Base-by-base conservation (phyloP, 30 jellyfish, hydroid and myxozoan genomes). In the Cassiopea andromeda region DNA sequence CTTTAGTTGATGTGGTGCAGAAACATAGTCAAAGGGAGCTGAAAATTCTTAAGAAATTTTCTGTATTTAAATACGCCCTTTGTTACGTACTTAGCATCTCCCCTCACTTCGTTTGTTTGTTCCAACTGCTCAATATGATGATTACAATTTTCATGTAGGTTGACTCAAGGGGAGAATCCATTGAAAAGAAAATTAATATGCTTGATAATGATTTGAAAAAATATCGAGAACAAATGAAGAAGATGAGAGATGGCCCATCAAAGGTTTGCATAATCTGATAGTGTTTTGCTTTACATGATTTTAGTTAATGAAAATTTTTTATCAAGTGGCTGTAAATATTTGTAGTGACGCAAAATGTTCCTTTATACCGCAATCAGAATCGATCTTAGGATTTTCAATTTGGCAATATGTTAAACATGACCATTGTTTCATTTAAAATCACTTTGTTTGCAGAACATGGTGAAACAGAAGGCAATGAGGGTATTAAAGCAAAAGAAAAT, bases 191-290 rank as follows among this genome's bases (percentile, higher is more conserved):
- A 81, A 92, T 96, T 7, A 84, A 81, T 66, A 91, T 91, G 97
- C 94, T 96, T 5, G 99, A 96, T 48, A 96, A 92, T 87, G 99
- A 96, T 38, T 88, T 96, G 71, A 77, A 84, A 59, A 96, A 96
- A 60, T 92, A 96, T 86, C 87, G 94, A 82, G 99, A 96, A 79
- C 99, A 96, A 89, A 96, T 96, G 99, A 96, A 96, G 73, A 96
- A 96, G 69, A 96, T 96, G 99, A 96, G 99, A 78, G 99, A 96
- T 61, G 99, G 99, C 10, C 99, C 99, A n/a, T 91, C 99, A 38
- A 96, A 96, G 94, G 99, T 96, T 14, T 1, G 10, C 4, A 4
- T 70, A 50, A 54, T 54, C 10, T 54, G 64, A 54, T 3, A 54
- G 7, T 3, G 7, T 54, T 54, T 3, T 54, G 7, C 64, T 3